Percentiles rank a stretch among this genome's conserved stretches.
Evolutionary conservation across 1,140 invertebrate species (phyloP).

Genomic region (Muscidifurax raptorellus): DNA sequence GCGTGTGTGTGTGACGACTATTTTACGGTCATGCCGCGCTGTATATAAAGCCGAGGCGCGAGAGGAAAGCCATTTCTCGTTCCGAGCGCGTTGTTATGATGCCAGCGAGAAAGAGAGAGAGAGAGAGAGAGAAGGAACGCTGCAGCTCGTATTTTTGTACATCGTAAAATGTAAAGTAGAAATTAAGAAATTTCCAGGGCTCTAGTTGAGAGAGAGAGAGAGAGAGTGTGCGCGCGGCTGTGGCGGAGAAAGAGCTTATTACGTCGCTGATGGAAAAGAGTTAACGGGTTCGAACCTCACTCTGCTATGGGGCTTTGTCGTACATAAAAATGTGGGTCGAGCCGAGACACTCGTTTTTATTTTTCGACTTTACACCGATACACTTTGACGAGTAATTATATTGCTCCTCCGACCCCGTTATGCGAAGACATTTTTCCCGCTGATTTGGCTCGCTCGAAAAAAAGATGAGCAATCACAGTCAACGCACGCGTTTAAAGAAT

Average conservation of each 20-base stretch:
- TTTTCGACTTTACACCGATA: conserved; percentile 19
- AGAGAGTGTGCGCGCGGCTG: not conserved
- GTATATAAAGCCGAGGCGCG: not conserved
- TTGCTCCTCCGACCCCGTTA: conserved; percentile 16
- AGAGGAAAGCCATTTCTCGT: conserved; percentile 16
- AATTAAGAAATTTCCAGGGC: conserved; percentile 43
- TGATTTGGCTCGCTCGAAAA: not conserved
- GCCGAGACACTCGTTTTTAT: not conserved
- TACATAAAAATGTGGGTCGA: conserved; percentile 38
- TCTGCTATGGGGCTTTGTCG: conserved; percentile 18
- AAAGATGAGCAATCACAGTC: not conserved
- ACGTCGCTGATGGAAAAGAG: conserved; percentile 25
- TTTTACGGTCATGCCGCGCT: conserved; percentile 3
- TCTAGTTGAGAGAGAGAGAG: not conserved
- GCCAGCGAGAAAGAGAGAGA: not conserved
- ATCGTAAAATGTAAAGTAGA: conserved; percentile 37
- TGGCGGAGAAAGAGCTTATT: conserved; percentile 25
- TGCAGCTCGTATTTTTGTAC: conserved; percentile 29
- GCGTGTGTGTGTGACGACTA: not conserved
- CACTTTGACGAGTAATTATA: conserved; percentile 43
- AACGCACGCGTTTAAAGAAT: not conserved
- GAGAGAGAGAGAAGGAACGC: not conserved
- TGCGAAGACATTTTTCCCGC: not conserved
- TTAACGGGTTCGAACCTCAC: conserved; percentile 21
- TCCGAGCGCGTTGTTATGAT: not conserved